Evolutionary conservation across 2,113 vertebrate genomes (phyloP).

Genomic region (Brachirus orientalis): DNA sequence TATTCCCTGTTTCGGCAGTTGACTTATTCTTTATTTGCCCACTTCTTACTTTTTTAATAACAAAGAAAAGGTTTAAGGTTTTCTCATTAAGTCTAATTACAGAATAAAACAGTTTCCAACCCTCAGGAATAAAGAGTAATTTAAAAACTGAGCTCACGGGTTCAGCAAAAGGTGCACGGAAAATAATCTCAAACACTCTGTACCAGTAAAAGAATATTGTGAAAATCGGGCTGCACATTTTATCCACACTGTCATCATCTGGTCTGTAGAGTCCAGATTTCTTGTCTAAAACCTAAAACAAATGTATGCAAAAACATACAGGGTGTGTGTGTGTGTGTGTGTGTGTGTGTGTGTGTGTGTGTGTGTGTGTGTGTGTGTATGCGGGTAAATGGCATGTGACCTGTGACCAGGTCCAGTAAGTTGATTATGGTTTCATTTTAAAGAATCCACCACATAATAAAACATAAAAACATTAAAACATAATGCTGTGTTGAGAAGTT

Average conservation of each 20-base stretch:
- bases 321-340: conserved; percentile 7
- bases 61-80: conserved; percentile 4
- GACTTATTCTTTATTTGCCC: conserved; percentile 3
- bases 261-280: not conserved
- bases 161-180: not conserved
- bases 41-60: not conserved
- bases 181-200: not conserved
- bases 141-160: conserved; percentile 7
- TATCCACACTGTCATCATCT: not conserved
- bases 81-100: not conserved
- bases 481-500: conserved; percentile 25
- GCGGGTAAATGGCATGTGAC: conserved; percentile 23
- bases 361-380: conserved; percentile 7
- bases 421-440: not conserved
- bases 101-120: not conserved
- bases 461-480: not conserved
- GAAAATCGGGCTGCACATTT: too few relatives aligned
- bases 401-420: too few relatives aligned
- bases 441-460: not conserved
- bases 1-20: conserved; percentile 5
- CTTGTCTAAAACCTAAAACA: not conserved
- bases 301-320: not conserved
- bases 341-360: conserved; percentile 13
- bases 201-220: not conserved
- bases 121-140: not conserved